These are phyloP conservation scores for Bovichtus diacanthus DNA, from an alignment of 2,797 vertebrate genomes.

Conservation along the genomic window DNA sequence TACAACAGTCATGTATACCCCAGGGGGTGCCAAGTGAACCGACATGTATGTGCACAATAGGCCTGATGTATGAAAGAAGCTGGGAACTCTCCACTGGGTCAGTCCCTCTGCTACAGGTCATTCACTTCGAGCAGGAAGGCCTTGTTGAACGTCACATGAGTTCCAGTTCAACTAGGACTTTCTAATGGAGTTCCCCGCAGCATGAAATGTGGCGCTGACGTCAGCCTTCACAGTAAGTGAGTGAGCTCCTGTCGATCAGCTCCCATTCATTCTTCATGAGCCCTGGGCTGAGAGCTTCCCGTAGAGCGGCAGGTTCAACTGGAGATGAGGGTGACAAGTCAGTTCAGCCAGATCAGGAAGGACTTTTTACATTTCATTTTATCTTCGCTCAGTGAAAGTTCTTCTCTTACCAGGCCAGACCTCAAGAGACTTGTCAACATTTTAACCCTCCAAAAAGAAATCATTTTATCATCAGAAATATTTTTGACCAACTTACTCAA, in stretches of 20 bases:
- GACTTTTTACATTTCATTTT: neutral
- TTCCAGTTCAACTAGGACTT: constrained; percentile 24
- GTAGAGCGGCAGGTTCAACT: constrained; percentile 27
- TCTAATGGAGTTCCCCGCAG: constrained; percentile 30
- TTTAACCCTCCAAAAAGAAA: neutral
- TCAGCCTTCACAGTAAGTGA: constrained; percentile 47
- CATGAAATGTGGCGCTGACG: constrained; percentile 28
- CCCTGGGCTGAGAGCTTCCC: constrained; percentile 38
- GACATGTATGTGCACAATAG: constrained; percentile 20
- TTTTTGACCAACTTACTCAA: neutral
- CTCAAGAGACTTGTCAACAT: neutral
- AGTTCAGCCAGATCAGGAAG: neutral
- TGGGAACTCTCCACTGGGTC: constrained; percentile 12
- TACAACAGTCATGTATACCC: constrained; percentile 21
- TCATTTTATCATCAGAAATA: neutral
- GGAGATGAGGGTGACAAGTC: constrained; percentile 14
- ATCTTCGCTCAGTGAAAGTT: neutral
- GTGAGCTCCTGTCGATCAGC: constrained; percentile 37
- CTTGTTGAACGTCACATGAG: constrained; percentile 27
- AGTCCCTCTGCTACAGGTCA: neutral
- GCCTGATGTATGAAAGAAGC: constrained; percentile 19
- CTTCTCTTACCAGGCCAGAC: too few relatives aligned
- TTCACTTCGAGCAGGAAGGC: constrained; percentile 5
- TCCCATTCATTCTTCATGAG: constrained; percentile 69
- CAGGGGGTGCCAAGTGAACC: constrained; percentile 35